Percentiles rank a stretch among this genome's conserved stretches.
phyloP scores from a whole-genome alignment of 2,113 vertebrate genomes.

The Chamaea fasciata region DNA sequence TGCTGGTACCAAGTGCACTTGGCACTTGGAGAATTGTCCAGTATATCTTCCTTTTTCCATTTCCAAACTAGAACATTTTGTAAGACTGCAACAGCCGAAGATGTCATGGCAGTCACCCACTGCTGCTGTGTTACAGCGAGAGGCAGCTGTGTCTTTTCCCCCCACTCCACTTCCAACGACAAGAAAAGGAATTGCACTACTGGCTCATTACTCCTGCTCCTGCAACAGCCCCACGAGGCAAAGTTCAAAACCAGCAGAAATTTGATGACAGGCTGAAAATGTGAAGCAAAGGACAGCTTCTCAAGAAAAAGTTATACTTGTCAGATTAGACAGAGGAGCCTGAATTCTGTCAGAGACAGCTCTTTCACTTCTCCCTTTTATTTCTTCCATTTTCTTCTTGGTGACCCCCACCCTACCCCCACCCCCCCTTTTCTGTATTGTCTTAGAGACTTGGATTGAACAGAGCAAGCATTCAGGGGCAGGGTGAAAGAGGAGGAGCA shows the following conservation, averaged over 20 bases:
- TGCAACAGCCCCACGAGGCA: neutral
- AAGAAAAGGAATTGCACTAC: neutral
- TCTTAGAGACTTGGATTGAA: neutral
- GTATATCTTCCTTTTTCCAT: neutral
- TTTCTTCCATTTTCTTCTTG: neutral
- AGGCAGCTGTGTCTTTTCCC: neutral
- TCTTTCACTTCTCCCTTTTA: neutral
- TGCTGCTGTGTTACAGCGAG: neutral
- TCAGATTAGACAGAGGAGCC: neutral
- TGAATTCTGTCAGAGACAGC: neutral
- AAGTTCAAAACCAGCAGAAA: neutral
- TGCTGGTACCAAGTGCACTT: neutral
- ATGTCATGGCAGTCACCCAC: neutral
- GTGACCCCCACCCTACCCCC: neutral
- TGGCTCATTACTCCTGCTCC: neutral
- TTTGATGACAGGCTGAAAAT: neutral
- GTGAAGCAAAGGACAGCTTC: neutral
- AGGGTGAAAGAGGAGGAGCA: neutral
- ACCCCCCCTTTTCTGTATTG: neutral
- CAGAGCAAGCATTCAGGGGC: neutral
- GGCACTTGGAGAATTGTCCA: neutral
- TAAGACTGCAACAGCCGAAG: neutral
- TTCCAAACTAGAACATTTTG: neutral
- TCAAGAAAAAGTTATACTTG: neutral
- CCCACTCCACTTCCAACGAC: fast-evolving